phyloP scores from a whole-genome alignment of 2,113 vertebrate genomes.

The Gadus chalcogrammus region DNA sequence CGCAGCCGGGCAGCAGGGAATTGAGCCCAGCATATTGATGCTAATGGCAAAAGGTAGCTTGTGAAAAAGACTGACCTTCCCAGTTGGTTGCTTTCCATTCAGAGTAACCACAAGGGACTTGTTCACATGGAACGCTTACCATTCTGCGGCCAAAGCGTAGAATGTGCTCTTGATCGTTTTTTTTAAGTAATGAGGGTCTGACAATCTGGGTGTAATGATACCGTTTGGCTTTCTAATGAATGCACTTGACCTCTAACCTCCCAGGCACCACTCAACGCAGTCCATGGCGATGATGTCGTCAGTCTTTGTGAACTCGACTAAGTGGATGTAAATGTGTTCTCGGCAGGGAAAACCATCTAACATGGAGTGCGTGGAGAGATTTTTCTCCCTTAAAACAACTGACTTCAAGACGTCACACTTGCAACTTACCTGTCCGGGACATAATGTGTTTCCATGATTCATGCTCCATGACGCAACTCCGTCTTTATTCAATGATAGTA shows the following conservation, averaged over 20 bases:
- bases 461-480: too few species aligned
- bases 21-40: conserved; percentile 51
- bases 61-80: conserved; percentile 54
- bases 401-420: conserved; percentile 41
- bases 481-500: too few species aligned
- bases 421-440: conserved; percentile 29
- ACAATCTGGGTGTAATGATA: conserved; percentile 61
- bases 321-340: too few species aligned
- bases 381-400: conserved; percentile 35
- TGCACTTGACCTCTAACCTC: conserved; percentile 66
- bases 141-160: conserved; percentile 60
- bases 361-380: too few species aligned
- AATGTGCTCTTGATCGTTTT: conserved; percentile 47
- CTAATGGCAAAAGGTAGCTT: conserved; percentile 67
- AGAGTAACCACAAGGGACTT: conserved; percentile 56
- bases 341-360: too few species aligned
- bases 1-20: conserved; percentile 51
- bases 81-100: conserved; percentile 51
- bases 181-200: conserved; percentile 54
- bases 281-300: conserved; percentile 37
- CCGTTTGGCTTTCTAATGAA: conserved; percentile 70
- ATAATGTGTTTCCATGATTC: conserved; percentile 14
- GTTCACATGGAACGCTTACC: conserved; percentile 71
- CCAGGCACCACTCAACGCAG: conserved; percentile 26
- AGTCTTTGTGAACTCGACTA: conserved; percentile 30